Conservation (phyloP, 2,888 invertebrate genomes). For the Pocota personata region DNA sequence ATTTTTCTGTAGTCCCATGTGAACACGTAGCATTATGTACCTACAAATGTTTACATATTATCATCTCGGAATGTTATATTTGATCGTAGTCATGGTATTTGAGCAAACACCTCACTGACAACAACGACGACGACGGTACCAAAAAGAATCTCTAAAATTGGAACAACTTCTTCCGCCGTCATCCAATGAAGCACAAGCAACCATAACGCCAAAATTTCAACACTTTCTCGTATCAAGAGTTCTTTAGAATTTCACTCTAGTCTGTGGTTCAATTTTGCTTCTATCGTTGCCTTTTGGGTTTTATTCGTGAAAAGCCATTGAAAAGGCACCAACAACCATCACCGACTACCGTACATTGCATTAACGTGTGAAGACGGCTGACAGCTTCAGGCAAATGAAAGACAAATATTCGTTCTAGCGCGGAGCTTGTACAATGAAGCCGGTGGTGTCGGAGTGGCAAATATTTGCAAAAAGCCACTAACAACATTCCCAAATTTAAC, state of each 20-base stretch:
- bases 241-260: background rate
- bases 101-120: slow-evolving; percentile 27
- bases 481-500: slow-evolving; percentile 61
- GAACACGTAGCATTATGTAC: slow-evolving; percentile 42
- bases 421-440: slow-evolving; percentile 40
- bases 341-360: slow-evolving; percentile 43
- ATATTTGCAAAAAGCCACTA: slow-evolving; percentile 67
- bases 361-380: slow-evolving; percentile 65
- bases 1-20: background rate
- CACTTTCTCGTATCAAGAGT: slow-evolving; percentile 19
- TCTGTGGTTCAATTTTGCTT: background rate
- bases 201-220: slow-evolving; percentile 20
- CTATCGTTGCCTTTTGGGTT: slow-evolving; percentile 15
- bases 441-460: slow-evolving; percentile 63
- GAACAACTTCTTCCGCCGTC: slow-evolving; percentile 14
- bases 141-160: slow-evolving; percentile 28
- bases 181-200: slow-evolving; percentile 23
- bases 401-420: slow-evolving; percentile 62
- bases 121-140: background rate
- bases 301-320: slow-evolving; percentile 50
- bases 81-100: background rate
- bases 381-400: slow-evolving; percentile 73
- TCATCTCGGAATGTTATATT: slow-evolving; percentile 34
- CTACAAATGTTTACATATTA: slow-evolving; percentile 55
- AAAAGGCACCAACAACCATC: slow-evolving; percentile 30